Evolutionary conservation across 2,797 vertebrate genomes (phyloP), one percentile per base, ranked within the genome.

Genomic region (Clarias fuscus): DNA sequence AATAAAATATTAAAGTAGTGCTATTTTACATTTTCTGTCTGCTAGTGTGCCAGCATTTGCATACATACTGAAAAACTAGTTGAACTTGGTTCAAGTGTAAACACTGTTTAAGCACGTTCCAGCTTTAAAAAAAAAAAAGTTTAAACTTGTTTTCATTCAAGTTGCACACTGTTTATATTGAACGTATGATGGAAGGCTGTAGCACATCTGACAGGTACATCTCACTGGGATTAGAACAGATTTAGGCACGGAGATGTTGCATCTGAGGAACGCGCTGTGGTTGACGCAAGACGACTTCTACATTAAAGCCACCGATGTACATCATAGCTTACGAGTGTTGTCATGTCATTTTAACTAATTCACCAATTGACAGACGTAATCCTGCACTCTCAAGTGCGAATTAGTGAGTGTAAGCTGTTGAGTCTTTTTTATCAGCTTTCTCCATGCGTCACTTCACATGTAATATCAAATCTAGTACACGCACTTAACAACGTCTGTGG

Each of bases 191-290:
- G 40, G 80, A n/a, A 68, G 80, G 43, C 18, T 14, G 17, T 68
- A 53, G 8, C 43, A 53, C n/a, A 62, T 24, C 27, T 56, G 64
- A 43, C 56, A 58, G 53, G 30, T 77, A 53, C 5, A 78, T 79
- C 13, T 62, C 20, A 68, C 43, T 20, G 18, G 20, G 64, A 83
- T 83, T 83, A 86, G 33, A 83, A 20, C 27, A 71, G 59, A 78
- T 71, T 48, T 83, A 48, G 40, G 2, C 56, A 24, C 37, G 27
- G 22, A 67, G 48, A 61, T 62, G 73, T 77, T 78, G 30, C 77
- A 83, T 37, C 64, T 53, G 24, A 83, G 64, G 72, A 78, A 83
- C 78, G 72, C 15, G 64, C 18, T 37, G 53, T 43, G 33, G 56
- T 65, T 86, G 72, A 83, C 11, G 1, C 7, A n/a, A 77, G 78